Conservation (phyloP, 2,888 invertebrate species). For the Parelbella ahira region DNA sequence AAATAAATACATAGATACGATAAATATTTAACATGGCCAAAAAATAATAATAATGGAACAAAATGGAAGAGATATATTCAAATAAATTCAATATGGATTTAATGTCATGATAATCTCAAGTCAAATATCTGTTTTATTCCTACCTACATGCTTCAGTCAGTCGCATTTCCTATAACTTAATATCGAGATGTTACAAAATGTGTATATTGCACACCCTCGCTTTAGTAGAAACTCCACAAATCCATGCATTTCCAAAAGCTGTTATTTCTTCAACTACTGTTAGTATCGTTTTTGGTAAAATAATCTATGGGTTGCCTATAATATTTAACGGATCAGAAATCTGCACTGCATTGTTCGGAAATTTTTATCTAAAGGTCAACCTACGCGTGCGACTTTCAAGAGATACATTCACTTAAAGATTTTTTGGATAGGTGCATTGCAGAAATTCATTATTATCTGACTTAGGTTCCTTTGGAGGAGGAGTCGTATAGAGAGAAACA, state of each 20-base stretch:
- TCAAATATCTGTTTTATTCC: background rate
- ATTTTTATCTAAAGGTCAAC: too few relatives aligned
- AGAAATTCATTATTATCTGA: too few relatives aligned
- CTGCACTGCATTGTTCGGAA: conserved; percentile 8
- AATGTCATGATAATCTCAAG: conserved; percentile 9
- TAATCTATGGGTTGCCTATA: conserved; percentile 15
- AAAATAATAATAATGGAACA: conserved; percentile 23
- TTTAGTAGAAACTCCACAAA: conserved; percentile 25
- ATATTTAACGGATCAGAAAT: conserved; percentile 9
- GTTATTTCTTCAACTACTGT: conserved; percentile 19
- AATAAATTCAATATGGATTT: conserved; percentile 10
- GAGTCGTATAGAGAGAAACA: too few relatives aligned
- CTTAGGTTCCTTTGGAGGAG: too few relatives aligned
- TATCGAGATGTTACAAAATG: conserved; percentile 4
- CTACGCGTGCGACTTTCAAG: too few relatives aligned
- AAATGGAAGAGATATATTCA: conserved; percentile 2
- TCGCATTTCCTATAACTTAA: too few relatives aligned
- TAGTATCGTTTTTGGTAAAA: conserved; percentile 14
- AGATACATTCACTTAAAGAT: too few relatives aligned
- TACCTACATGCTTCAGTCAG: conserved; percentile 28
- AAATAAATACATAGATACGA: conserved; percentile 31
- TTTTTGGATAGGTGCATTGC: too few relatives aligned
- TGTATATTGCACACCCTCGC: conserved; percentile 20
- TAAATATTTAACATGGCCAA: conserved; percentile 25
- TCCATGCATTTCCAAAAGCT: conserved; percentile 27